A percentile compares a stretch with the other conserved stretches of the same genome.
These are phyloP conservation scores for Scelioninae gen. 1 DNA, from an alignment of 2,888 invertebrate genomes.

Conservation along the genomic window DNA sequence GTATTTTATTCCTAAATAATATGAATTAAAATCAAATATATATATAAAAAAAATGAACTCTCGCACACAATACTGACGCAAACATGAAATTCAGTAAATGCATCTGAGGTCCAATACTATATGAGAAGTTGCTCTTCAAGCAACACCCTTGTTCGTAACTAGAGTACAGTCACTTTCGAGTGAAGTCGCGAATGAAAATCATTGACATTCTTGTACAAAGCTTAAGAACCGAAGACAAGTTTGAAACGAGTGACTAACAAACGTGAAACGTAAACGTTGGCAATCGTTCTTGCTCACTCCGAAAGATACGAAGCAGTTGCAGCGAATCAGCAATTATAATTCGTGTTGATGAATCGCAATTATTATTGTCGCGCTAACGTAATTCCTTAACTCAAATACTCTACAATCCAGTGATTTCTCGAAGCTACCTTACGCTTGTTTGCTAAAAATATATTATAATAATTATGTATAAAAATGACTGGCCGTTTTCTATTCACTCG, in stretches of 20 bases:
- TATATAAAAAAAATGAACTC: conserved; percentile 6
- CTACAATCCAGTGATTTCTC: conserved; percentile 46
- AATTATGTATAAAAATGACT: conserved; percentile 68
- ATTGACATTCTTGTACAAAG: conserved; percentile 10
- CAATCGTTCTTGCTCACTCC: background rate
- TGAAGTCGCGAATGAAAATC: conserved; percentile 28
- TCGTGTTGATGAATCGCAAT: conserved; percentile 35
- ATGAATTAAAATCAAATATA: background rate
- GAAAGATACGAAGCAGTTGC: conserved; percentile 28
- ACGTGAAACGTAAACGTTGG: background rate
- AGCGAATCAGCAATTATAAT: conserved; percentile 38
- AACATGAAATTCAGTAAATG: conserved; percentile 39
- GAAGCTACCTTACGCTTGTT: conserved; percentile 49
- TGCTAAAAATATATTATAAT: conserved; percentile 64
- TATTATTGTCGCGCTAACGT: conserved; percentile 65
- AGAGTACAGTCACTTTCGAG: conserved; percentile 51
- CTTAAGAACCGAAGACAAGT: background rate
- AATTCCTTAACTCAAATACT: conserved; percentile 48
- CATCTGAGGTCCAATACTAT: conserved; percentile 56
- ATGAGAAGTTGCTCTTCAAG: conserved; percentile 35
- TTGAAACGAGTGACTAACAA: background rate
- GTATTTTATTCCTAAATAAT: conserved; percentile 7
- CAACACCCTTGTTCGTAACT: conserved; percentile 42
- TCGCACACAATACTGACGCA: conserved; percentile 29
- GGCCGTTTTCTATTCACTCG: conserved; percentile 62